Percentiles rank a stretch among this genome's conserved stretches.
Conservation (phyloP, 2,113 vertebrate genomes). For the Callionymus lyra region DNA sequence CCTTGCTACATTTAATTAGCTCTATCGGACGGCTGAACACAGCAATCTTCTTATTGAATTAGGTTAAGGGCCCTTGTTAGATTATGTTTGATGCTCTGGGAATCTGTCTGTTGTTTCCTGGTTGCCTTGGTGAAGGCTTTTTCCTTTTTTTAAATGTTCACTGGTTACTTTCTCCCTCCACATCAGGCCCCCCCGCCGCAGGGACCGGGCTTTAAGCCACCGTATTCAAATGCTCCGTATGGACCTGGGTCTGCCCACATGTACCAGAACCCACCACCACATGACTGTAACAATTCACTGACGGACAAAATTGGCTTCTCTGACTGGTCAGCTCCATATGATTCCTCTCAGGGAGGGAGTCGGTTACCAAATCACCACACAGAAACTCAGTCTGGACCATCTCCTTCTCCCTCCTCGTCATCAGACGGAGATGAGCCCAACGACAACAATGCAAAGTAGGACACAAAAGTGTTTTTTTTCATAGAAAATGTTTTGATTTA, state of each 20-base stretch:
- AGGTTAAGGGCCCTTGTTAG: too few relatives aligned
- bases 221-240: constrained; percentile 73
- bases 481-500: too few relatives aligned
- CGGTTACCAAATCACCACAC: constrained; percentile 75
- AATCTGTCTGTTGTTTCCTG: too few relatives aligned
- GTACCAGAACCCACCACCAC: constrained; percentile 68
- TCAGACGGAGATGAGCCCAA: constrained; percentile 81
- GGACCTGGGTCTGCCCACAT: constrained; percentile 68
- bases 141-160: not conserved
- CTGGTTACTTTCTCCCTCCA: not conserved
- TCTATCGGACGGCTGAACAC: too few relatives aligned
- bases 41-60: too few relatives aligned
- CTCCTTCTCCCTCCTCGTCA: constrained; percentile 80
- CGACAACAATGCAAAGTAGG: constrained; percentile 78
- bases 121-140: not conserved
- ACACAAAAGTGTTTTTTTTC: not conserved
- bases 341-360: constrained; percentile 66
- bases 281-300: constrained; percentile 72
- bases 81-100: too few relatives aligned
- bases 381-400: constrained; percentile 67
- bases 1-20: too few relatives aligned
- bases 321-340: constrained; percentile 78
- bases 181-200: constrained; percentile 27
- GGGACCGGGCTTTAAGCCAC: constrained; percentile 74
- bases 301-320: constrained; percentile 71